A percentile compares a stretch with the other conserved stretches of the same genome.
phyloP scores from a whole-genome alignment of 1,140 invertebrate genomes.

The Mercenaria mercenaria region DNA sequence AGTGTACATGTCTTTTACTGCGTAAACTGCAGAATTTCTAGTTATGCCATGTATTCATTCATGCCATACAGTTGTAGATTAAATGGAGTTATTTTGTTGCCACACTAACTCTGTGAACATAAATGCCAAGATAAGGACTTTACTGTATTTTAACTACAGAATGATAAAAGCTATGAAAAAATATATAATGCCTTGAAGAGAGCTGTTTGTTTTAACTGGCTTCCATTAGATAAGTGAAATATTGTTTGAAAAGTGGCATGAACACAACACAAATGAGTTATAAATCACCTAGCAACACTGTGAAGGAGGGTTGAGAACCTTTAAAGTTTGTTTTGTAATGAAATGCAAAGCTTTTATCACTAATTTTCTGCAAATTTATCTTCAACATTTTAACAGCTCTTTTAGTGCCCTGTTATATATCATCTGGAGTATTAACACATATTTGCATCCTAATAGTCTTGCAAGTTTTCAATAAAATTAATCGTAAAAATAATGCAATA shows the following conservation, averaged over 20 bases:
- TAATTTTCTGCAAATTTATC: conserved; percentile 31
- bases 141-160: no score
- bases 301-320: neutral
- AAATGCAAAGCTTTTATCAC: conserved; percentile 22
- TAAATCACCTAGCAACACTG: neutral
- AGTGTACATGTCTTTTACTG: no score
- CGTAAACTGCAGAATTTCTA: no score
- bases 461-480: conserved; percentile 28
- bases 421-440: conserved; percentile 4
- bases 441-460: conserved; percentile 6
- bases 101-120: no score
- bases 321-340: neutral
- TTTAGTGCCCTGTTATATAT: neutral
- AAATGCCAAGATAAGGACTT: no score
- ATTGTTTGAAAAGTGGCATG: neutral
- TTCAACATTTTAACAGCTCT: neutral
- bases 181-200: no score
- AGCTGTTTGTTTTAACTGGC: no score
- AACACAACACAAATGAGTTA: neutral
- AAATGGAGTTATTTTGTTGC: no score
- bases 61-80: no score
- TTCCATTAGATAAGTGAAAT: no score
- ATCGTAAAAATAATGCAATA: conserved; percentile 16
- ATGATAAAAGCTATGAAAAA: no score
- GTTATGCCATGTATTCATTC: no score